Evolutionary conservation across 1,140 invertebrate species (phyloP), one percentile per base, ranked within the genome.

Genomic region (Sycophila sp.): DNA sequence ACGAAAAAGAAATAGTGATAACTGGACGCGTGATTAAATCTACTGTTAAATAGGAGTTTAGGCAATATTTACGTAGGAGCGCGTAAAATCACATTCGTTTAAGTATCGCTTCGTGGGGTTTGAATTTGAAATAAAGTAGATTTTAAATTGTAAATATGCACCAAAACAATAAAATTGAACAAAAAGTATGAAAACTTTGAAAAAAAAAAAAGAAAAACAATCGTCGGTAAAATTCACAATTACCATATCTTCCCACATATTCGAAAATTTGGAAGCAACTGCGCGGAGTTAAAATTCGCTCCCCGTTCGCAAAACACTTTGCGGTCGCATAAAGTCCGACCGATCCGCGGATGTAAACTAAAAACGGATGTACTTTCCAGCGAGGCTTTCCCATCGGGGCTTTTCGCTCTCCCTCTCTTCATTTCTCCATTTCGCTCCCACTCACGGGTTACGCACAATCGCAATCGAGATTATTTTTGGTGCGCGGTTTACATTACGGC

Each of bases 211-310:
- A 15, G 0, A 11, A 15, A 45, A 2, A 45, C n/a, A 45, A 13
- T 45, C 19, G 42, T 47, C 24, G 17, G 11, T 42, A 28, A 47
- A 28, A 53, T 30, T 34, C 17, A 40, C 10, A 70, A 59, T 49
- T 71, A 68, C 59, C 59, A 69, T 55, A 63, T 73, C 66, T n/a
- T 73, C 59, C 71, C 71, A 73, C 66, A 73, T 69, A 28, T 11
- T 30, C 26, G 17, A 6, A 17, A 15, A n/a, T 7, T 53, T 2
- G 7, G 3, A 42, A 51, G 6, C 22, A 32, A n/a, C 8, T 40
- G n/a, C 5, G n/a, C 42, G 24, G 24, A 47, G 42, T 47, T 47
- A 22, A 11, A 47, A 47, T 17, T 10, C 42, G 24, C 15, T n/a
- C 32, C 5, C 24, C 22, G 34, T 24, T 13, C 19, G 13, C 45